Percentiles rank a stretch among this genome's conserved stretches.
Evolutionary conservation across 2,113 vertebrate genomes (phyloP).

Genomic region (Charadrius vociferus): DNA sequence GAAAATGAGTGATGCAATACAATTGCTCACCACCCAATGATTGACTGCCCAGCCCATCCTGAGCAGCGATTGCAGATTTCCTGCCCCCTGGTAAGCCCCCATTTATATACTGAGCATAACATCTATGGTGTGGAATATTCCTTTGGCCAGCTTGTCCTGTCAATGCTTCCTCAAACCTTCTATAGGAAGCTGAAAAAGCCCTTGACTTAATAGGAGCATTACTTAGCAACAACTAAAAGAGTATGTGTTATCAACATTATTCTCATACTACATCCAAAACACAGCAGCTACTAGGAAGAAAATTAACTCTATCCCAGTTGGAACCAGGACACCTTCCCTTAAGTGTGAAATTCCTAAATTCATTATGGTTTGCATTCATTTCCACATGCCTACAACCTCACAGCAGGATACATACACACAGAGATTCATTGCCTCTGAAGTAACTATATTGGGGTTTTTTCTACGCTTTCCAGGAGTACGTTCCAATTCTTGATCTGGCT

Average conservation of each 20-base stretch:
- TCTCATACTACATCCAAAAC: background rate
- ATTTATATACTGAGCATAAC: no score
- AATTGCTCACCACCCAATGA: background rate
- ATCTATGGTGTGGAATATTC: background rate
- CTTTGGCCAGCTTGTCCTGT: background rate
- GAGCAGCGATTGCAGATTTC: background rate
- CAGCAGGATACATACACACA: no score
- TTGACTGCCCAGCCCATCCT: background rate
- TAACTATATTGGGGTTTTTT: background rate
- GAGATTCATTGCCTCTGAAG: background rate
- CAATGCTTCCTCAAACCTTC: background rate
- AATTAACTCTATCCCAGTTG: background rate
- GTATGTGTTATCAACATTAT: background rate
- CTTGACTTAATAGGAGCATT: background rate
- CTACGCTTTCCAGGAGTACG: accelerated
- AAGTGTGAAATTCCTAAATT: background rate
- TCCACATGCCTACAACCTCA: background rate
- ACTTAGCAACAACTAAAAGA: background rate
- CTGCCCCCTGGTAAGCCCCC: background rate
- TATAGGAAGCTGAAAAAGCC: background rate
- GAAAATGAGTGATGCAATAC: background rate
- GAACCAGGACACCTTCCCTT: background rate
- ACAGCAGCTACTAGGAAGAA: background rate
- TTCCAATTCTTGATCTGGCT: background rate
- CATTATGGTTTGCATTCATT: background rate